Percentiles rank a stretch among this genome's conserved stretches.
Conservation (phyloP, 2,888 invertebrate genomes). For the Cephus pulcher region DNA sequence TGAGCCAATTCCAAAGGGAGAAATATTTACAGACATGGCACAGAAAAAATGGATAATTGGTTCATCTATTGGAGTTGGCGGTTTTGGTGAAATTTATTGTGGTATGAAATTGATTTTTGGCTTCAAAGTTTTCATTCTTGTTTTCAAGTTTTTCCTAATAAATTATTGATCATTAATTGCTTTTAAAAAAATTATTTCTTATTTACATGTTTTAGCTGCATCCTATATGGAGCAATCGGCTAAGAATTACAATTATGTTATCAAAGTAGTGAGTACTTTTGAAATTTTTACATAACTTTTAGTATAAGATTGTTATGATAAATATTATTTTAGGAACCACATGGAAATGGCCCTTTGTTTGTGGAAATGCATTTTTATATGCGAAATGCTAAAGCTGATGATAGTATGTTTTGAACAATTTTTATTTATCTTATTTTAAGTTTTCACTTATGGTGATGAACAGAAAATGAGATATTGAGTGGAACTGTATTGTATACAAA, state of each 20-base stretch:
- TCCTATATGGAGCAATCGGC: constrained; percentile 67
- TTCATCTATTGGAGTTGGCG: constrained; percentile 88
- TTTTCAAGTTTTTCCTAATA: background rate
- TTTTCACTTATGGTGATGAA: background rate
- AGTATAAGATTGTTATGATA: background rate
- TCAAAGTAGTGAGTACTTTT: constrained; percentile 80
- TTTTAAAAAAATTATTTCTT: constrained; percentile 11
- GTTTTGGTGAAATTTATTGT: constrained; percentile 94
- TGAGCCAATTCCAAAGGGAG: constrained; percentile 80
- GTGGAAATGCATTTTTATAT: constrained; percentile 94
- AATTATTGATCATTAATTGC: background rate
- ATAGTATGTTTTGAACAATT: constrained; percentile 68
- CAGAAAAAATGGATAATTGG: constrained; percentile 90
- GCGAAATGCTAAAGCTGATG: constrained; percentile 77
- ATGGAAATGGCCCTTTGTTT: constrained; percentile 92
- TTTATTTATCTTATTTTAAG: background rate
- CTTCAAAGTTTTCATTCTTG: background rate
- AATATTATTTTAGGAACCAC: constrained; percentile 78
- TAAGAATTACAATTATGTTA: constrained; percentile 75
- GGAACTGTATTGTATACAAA: background rate
- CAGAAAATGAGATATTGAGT: background rate
- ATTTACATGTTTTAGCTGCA: constrained; percentile 58
- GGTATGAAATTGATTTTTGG: constrained; percentile 71
- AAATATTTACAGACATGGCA: constrained; percentile 79
- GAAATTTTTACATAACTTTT: background rate